A percentile compares a stretch with the other conserved stretches of the same genome.
Evolutionary conservation across 2,888 invertebrate species (phyloP).

Genomic region (Bugulina stolonifera): DNA sequence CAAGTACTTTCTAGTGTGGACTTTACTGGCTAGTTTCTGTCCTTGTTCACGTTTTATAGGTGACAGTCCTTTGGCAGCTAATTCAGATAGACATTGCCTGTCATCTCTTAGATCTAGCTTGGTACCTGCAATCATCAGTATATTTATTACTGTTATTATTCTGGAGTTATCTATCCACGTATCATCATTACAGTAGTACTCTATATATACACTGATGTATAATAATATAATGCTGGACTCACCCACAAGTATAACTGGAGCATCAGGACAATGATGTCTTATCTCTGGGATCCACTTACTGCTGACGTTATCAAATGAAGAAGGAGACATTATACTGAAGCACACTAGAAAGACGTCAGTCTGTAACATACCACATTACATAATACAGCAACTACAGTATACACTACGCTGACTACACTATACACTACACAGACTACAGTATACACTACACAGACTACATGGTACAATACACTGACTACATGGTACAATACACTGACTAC

Average conservation of each 20-base stretch:
- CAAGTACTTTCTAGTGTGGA: conserved; percentile 96
- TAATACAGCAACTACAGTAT: too few species aligned
- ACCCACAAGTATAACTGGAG: conserved; percentile 77
- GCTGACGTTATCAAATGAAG: conserved; percentile 98
- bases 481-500: too few species aligned
- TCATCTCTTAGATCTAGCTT: conserved; percentile 98
- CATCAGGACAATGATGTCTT: conserved; percentile 98
- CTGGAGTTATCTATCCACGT: neutral
- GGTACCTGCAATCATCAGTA: conserved; percentile 64
- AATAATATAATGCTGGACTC: too few species aligned
- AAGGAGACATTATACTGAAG: conserved; percentile 97
- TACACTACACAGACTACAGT: too few species aligned
- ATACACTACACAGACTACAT: too few species aligned
- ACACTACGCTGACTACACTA: too few species aligned
- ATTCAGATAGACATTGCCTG: conserved; percentile 81
- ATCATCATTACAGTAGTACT: neutral
- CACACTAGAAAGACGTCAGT: conserved; percentile 99
- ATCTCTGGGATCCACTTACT: conserved; percentile 99
- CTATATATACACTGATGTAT: too few species aligned
- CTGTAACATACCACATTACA: conserved; percentile 58
- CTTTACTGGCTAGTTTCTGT: conserved; percentile 95
- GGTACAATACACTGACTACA: too few species aligned
- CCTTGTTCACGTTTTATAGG: conserved; percentile 96
- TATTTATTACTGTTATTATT: neutral
- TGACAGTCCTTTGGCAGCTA: conserved; percentile 88